A percentile compares a stretch with the other conserved stretches of the same genome.
These are phyloP conservation scores for Catamblyrhynchus diadema DNA, from an alignment of 2,797 vertebrate genomes.

Conservation along the genomic window DNA sequence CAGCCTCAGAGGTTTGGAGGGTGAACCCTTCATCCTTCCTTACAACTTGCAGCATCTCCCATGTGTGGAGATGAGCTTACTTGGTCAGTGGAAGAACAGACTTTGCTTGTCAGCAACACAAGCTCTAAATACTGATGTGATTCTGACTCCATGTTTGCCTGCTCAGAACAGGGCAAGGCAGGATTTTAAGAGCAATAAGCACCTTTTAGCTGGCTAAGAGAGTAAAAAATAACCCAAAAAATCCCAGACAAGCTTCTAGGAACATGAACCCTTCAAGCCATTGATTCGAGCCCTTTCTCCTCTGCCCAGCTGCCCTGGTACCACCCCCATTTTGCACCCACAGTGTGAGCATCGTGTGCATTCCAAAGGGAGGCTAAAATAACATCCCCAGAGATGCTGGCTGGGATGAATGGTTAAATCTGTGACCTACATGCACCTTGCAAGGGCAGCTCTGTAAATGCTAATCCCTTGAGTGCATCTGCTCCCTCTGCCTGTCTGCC, in stretches of 20 bases:
- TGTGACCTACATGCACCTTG: conserved; percentile 31
- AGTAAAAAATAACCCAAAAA: neutral
- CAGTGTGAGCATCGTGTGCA: accelerated
- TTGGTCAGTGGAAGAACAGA: neutral
- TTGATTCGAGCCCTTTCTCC: neutral
- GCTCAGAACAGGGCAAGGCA: neutral
- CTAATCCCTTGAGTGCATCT: conserved; percentile 36
- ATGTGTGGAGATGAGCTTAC: accelerated
- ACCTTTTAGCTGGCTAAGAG: neutral
- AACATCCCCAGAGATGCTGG: neutral
- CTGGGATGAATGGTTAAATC: neutral
- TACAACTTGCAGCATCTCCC: neutral
- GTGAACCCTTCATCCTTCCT: neutral
- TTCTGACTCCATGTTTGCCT: neutral
- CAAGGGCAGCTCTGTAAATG: neutral
- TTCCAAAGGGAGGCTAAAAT: neutral
- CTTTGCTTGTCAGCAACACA: neutral
- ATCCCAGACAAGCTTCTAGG: neutral
- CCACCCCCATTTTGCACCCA: neutral
- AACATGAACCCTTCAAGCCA: neutral
- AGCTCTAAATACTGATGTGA: neutral
- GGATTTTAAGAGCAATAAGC: neutral
- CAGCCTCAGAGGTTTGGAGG: neutral
- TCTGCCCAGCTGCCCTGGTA: neutral
- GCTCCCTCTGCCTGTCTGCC: neutral